Evolutionary conservation across 2,888 invertebrate species (phyloP), one percentile per base, ranked within the genome.

Genomic region (Caenorhabditis sp.): DNA sequence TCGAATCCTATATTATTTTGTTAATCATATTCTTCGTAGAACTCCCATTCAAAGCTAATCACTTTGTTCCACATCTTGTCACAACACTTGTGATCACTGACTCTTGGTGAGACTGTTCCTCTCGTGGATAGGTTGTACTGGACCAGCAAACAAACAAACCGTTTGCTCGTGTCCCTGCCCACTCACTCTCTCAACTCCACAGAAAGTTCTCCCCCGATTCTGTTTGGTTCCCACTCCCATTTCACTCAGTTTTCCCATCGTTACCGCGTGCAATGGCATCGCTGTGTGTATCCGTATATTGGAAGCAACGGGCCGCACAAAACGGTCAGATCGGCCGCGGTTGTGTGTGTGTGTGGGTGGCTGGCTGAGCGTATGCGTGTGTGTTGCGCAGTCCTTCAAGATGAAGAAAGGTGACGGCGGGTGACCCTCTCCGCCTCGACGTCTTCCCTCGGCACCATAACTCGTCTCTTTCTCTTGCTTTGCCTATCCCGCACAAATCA

Each of bases 351-450:
- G 58, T 65, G 53, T 46, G 32, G 45, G 35, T 53, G 43, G 32
- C 24, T 22, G 13, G 15, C 43, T 11, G 48, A 56, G 50, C 50
- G 52, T 50, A 58, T 58, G 50, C 27, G 66, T 41, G 45, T 27
- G 41, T 43, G 59, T 52, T 52, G 59, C 70, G 70, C 70, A 74
- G 74, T 74, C 74, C 74, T 74, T 74, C 66, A 66, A 74, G 71
- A 62, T 55, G 61, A 61, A 61, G 46, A 45, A 53, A 59, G 58
- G 52, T 59, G 58, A 52, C 62, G 35, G 35, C 4, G 62, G 61
- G 62, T 72, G 35, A 63, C 72, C 71, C 72, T 71, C 56, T 27
- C 45, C 46, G 35, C 24, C 52, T 43, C 52, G 45, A 46, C 39
- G 35, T 55, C 55, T 63, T 52, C 56, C 30, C 15, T 32, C 50